phyloP scores from a whole-genome alignment of 2,888 invertebrate species.

The Gymnocheta viridis region DNA sequence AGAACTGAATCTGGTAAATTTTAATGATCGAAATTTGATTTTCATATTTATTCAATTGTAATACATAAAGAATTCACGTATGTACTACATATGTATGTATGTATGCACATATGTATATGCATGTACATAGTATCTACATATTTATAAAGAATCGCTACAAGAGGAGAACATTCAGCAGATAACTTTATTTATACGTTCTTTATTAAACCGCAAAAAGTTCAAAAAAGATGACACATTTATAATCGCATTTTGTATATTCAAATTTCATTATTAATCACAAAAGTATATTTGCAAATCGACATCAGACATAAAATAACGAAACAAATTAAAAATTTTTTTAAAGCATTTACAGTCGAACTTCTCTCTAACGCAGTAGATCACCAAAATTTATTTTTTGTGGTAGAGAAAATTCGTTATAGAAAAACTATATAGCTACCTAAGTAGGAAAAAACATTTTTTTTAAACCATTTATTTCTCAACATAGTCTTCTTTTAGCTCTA shows the following conservation, averaged over 20 bases:
- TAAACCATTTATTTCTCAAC: no score
- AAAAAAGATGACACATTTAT: constrained; percentile 47
- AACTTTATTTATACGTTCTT: constrained; percentile 35
- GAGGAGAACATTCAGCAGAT: constrained; percentile 24
- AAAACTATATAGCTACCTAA: no score
- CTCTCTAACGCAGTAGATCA: neutral
- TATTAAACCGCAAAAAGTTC: constrained; percentile 49
- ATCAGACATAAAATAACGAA: neutral
- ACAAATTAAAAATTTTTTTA: neutral
- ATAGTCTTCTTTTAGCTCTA: no score
- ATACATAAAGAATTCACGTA: neutral
- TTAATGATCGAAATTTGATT: constrained; percentile 24
- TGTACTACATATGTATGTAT: neutral
- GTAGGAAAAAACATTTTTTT: no score
- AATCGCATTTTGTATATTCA: constrained; percentile 8
- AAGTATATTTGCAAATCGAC: constrained; percentile 7
- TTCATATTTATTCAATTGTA: constrained; percentile 25
- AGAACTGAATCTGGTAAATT: constrained; percentile 41
- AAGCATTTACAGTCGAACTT: neutral
- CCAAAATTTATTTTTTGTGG: no score
- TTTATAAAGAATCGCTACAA: neutral
- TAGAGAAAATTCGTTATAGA: no score
- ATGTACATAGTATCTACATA: no score
- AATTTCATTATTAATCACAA: constrained; percentile 36
- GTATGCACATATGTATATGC: neutral